phyloP scores from a whole-genome alignment of 2,888 invertebrate genomes.

The Trachelus iudaicus region DNA sequence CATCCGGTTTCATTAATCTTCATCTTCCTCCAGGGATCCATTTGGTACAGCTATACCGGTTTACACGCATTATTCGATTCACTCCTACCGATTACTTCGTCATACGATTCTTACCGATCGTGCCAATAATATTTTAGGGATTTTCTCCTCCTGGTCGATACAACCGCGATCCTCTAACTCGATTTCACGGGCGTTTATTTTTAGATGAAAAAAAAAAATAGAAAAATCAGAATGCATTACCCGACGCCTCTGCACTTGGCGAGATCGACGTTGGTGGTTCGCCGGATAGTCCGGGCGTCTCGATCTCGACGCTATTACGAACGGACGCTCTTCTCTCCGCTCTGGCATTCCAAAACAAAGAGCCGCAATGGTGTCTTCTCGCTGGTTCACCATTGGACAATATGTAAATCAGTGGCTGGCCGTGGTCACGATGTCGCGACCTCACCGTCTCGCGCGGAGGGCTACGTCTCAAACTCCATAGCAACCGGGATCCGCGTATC shows the following conservation, averaged over 20 bases:
- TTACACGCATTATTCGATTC: background rate
- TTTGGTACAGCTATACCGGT: background rate
- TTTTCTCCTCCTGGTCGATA: background rate
- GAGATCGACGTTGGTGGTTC: conserved; percentile 65
- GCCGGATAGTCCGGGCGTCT: conserved; percentile 49
- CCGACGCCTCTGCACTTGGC: conserved; percentile 42
- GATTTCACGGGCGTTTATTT: background rate
- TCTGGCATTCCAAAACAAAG: conserved; percentile 64
- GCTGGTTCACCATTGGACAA: conserved; percentile 61
- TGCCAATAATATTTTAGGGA: background rate
- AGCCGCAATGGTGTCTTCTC: conserved; percentile 44
- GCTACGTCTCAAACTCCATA: conserved; percentile 42
- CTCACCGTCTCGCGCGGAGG: conserved; percentile 50
- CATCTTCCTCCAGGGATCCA: background rate
- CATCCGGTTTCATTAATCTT: background rate
- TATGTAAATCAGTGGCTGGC: conserved; percentile 65
- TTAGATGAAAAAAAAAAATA: background rate
- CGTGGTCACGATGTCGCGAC: conserved; percentile 66
- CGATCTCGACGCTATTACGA: conserved; percentile 59
- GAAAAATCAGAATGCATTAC: conserved; percentile 57
- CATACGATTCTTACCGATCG: background rate
- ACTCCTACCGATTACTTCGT: too few species aligned
- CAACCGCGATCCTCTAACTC: background rate
- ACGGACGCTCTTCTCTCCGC: conserved; percentile 31
- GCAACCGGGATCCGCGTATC: conserved; percentile 2